Base-by-base conservation (phyloP, 2,113 vertebrate genomes). In the Proterorhinus semilunaris region DNA sequence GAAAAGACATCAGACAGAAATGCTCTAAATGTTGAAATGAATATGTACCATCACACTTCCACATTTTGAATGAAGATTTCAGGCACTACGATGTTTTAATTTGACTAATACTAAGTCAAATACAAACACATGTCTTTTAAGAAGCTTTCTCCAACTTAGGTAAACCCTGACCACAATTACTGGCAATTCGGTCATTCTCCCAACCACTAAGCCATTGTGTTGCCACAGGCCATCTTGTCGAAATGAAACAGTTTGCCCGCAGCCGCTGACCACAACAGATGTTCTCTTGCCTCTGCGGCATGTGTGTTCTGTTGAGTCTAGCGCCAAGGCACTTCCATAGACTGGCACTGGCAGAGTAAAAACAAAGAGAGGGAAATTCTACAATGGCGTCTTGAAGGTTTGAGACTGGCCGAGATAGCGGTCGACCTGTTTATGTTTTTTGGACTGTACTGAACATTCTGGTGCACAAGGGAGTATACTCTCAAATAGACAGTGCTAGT, bases 291-390 rank as follows among this genome's bases (percentile, higher is more conserved):
- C 78, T 83, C 87, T 81, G 77, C 85, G 76, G 83, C 89, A 88
- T 88, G 86, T 90, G 86, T 85, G 87, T 89, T 88, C 83, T 88
- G 89, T 90, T 89, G 89, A 90, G 89, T 88, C 89, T 89, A 83
- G 71, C 80, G 89, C 89, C 86, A 90, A 88, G 80, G 80, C 74
- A 84, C 75, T 87, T 74, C 84, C 78, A 84, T 74, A 85, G 78
- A 83, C 87, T 84, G 83, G 86, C 86, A 86, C 83, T 75, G 84
- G 6, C 57, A 72, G 82, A 87, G 69, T 81, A 83, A 36, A 87
- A 88, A 89, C 87, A 89, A 87, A 88, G 79, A 65, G 50, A 84
- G 79, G 87, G 87, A 86, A 82, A 82, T 71, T 88, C 83, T 79
- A 75, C 69, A 55, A 82, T 47, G 84, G 75, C 57, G 70, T 87